Evolutionary conservation across 2,113 vertebrate species (phyloP), one percentile per base, ranked within the genome.

Genomic region (Pseudopipra pipra): DNA sequence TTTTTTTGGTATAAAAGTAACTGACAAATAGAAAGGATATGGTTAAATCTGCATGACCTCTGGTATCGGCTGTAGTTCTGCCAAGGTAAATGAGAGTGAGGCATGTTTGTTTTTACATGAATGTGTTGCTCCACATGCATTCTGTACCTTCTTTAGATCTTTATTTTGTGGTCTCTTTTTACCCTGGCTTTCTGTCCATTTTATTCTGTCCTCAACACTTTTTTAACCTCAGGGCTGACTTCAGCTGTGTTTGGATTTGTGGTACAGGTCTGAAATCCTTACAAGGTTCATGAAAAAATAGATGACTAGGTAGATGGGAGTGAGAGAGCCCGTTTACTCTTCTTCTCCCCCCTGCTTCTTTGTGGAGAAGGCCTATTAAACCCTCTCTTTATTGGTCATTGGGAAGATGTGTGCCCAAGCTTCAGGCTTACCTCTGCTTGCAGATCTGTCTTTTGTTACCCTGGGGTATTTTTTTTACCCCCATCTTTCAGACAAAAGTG

Each of bases 21-120:
- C 56, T 81, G 39, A 62, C 14, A 76, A 55, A 74, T 59, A 71
- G 62, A 76, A 91, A 22, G 59, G 59, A 49, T 83, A 66, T 70
- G 39, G 85, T 91, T 96, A 94, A 89, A 85, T 85, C 59, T 3
- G 0, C 4, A 7, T 89, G 72, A 91, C 43, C 25, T 85, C 66
- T 82, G 49, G 20, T 76, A 35, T 12, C 83, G 25, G 37, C 58
- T 93, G 41, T 52, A 87, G 43, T 79, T 87, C 62, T 82, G 67
- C 59, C 89, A 67, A 35, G 72, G 73, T 37, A 71, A 76, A 33
- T 51, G 74, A 89, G 43, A 73, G 43, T 46, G 74, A 87, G 35
- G 21, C 76, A 44, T n/a, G 43, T 95, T 95, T 95, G 62, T 94
- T 85, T 85, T 87, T 66, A 79, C 67, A 25, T 87, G 87, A 58